Conservation (phyloP, 2,888 invertebrate species). For the Plagiodera versicolora region DNA sequence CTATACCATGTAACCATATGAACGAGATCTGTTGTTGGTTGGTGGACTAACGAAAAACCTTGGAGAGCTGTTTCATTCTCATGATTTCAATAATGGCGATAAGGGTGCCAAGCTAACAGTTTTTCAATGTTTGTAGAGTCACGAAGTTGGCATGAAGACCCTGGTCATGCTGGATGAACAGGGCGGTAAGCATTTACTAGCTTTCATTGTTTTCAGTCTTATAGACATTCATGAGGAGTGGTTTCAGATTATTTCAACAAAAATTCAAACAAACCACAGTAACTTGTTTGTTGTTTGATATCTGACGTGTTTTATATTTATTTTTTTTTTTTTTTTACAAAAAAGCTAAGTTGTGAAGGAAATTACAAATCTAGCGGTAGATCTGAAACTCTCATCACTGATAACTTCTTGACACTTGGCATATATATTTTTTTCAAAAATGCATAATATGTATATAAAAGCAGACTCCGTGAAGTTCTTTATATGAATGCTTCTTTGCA, state of each 20-base stretch:
- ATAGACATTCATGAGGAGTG: slow-evolving; percentile 11
- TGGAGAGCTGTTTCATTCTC: not conserved
- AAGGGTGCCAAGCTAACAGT: slow-evolving; percentile 36
- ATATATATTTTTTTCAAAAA: not conserved
- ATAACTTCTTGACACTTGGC: not conserved
- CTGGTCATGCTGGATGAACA: slow-evolving; percentile 99
- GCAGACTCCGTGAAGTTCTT: not conserved
- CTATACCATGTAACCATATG: not conserved
- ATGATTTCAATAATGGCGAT: slow-evolving; percentile 6
- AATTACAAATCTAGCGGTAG: slow-evolving; percentile 3
- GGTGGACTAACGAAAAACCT: slow-evolving; percentile 21
- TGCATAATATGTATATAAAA: not conserved
- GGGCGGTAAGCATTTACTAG: slow-evolving; percentile 90
- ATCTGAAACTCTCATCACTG: slow-evolving; percentile 10
- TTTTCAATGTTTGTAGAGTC: slow-evolving; percentile 83
- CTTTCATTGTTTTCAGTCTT: slow-evolving; percentile 35
- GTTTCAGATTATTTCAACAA: slow-evolving; percentile 2
- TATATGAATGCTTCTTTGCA: too few species aligned
- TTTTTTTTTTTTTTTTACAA: too few species aligned
- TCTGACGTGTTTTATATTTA: not conserved
- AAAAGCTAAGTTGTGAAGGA: too few species aligned
- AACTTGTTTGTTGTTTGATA: not conserved
- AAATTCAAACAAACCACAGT: not conserved
- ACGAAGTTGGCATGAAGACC: slow-evolving; percentile 99
- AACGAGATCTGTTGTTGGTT: not conserved